phyloP scores from a whole-genome alignment of 2,888 invertebrate species.

The Chrysodeixis includens region DNA sequence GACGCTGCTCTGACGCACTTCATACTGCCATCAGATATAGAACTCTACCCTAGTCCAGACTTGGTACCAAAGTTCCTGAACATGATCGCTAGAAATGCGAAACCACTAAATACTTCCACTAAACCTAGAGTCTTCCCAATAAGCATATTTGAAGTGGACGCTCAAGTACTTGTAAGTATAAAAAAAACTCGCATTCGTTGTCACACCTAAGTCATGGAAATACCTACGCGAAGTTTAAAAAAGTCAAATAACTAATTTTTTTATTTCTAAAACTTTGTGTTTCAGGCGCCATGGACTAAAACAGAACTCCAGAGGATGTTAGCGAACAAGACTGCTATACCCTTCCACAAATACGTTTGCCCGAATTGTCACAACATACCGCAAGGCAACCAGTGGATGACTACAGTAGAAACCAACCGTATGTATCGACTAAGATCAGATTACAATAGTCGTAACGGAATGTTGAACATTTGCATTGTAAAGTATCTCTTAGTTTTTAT shows the following conservation, averaged over 20 bases:
- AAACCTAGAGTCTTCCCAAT: slow-evolving; percentile 94
- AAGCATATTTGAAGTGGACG: slow-evolving; percentile 96
- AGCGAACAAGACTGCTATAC: slow-evolving; percentile 94
- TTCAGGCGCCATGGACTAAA: slow-evolving; percentile 93
- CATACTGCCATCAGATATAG: slow-evolving; percentile 96
- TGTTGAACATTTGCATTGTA: slow-evolving; percentile 47
- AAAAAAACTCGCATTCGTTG: background rate
- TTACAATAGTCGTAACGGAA: slow-evolving; percentile 29
- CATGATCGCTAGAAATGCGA: slow-evolving; percentile 93
- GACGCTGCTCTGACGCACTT: slow-evolving; percentile 95
- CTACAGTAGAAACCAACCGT: slow-evolving; percentile 91
- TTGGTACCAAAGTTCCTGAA: slow-evolving; percentile 94
- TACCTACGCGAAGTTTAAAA: too few species aligned
- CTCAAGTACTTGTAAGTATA: slow-evolving; percentile 77
- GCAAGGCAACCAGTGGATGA: slow-evolving; percentile 95
- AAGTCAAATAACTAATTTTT: too few species aligned
- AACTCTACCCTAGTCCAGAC: slow-evolving; percentile 96
- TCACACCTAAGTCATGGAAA: too few species aligned
- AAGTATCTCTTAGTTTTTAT: slow-evolving; percentile 42
- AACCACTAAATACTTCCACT: slow-evolving; percentile 89
- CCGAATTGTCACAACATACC: slow-evolving; percentile 97
- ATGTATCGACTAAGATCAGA: slow-evolving; percentile 56
- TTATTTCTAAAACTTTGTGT: slow-evolving; percentile 27
- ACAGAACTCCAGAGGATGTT: slow-evolving; percentile 93
- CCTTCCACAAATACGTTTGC: slow-evolving; percentile 97